A percentile compares a stretch with the other conserved stretches of the same genome.
These are phyloP conservation scores for Hemicentrotus pulcherrimus DNA, from an alignment of 35 echinoderm and acorn worm genomes.

Conservation along the genomic window DNA sequence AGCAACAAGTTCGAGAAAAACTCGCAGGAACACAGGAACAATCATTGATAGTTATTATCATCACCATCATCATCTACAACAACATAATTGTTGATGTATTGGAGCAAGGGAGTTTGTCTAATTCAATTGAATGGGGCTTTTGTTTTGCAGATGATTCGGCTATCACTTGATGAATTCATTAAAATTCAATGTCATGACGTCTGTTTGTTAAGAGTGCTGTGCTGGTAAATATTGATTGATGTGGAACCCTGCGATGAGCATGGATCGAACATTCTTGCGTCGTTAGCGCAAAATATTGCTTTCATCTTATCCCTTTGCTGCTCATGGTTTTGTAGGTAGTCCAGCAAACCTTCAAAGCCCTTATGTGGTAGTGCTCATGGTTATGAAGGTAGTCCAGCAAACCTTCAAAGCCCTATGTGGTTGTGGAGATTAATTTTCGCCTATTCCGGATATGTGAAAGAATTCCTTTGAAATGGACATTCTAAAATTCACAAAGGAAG, in stretches of 20 bases:
- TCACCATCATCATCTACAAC: no score
- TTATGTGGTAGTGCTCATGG: neutral
- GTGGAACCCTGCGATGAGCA: neutral
- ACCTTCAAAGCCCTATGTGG: neutral
- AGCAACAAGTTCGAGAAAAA: no score
- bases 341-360: neutral
- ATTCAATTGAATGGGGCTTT: neutral
- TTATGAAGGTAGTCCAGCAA: neutral
- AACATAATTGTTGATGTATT: no score
- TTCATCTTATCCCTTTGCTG: neutral
- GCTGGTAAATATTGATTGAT: neutral
- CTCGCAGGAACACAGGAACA: no score
- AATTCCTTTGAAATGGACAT: neutral
- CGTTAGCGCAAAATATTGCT: neutral
- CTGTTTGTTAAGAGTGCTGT: neutral
- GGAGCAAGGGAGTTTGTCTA: neutral
- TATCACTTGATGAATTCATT: constrained; percentile 1
- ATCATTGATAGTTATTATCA: no score
- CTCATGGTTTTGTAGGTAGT: neutral
- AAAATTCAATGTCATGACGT: neutral
- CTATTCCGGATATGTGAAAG: neutral
- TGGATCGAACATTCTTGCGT: neutral
- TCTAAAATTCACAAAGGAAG: neutral
- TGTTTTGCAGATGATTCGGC: neutral
- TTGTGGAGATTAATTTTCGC: neutral